Percentiles rank a stretch among this genome's conserved stretches.
Evolutionary conservation across 1,140 invertebrate genomes (phyloP).

Genomic region (Sycobia sp.): DNA sequence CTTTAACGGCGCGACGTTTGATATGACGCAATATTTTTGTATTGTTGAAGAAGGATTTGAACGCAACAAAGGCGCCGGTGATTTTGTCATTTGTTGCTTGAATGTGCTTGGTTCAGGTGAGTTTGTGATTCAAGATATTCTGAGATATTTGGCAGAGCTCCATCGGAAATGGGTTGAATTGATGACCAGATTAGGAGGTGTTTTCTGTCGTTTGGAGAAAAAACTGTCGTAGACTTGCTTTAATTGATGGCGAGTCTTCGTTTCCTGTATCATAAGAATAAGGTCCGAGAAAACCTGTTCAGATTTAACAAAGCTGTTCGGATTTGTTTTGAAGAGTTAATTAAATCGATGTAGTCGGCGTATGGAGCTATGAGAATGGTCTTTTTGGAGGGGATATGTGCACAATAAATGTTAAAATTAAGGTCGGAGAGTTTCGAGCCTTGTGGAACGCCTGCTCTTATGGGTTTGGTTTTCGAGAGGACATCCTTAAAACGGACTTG

Average conservation of each 20-base stretch:
- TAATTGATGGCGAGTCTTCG: too few species aligned
- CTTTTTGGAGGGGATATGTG: background rate
- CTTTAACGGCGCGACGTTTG: conserved; percentile 22
- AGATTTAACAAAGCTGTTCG: too few species aligned
- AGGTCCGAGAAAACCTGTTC: too few species aligned
- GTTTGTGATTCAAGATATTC: conserved; percentile 12
- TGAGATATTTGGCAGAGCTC: conserved; percentile 19
- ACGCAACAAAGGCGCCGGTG: conserved; percentile 6
- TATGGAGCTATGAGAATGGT: background rate
- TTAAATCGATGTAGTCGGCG: background rate
- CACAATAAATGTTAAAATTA: background rate
- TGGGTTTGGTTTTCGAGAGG: background rate
- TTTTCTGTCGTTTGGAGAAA: background rate
- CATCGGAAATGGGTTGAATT: background rate
- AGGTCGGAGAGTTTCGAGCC: background rate
- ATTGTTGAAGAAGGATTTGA: conserved; percentile 26
- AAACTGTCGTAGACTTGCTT: too few species aligned
- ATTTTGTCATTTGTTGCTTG: background rate
- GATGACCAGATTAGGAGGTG: background rate
- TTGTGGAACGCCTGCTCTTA: conserved; percentile 1
- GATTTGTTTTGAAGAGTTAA: background rate
- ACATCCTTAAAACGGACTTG: background rate
- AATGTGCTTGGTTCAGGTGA: conserved; percentile 18
- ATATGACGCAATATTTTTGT: background rate
- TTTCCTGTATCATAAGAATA: too few species aligned